Evolutionary conservation across 1,140 invertebrate species (phyloP), one percentile per base, ranked within the genome.

Genomic region (Spodoptera frugiperda): DNA sequence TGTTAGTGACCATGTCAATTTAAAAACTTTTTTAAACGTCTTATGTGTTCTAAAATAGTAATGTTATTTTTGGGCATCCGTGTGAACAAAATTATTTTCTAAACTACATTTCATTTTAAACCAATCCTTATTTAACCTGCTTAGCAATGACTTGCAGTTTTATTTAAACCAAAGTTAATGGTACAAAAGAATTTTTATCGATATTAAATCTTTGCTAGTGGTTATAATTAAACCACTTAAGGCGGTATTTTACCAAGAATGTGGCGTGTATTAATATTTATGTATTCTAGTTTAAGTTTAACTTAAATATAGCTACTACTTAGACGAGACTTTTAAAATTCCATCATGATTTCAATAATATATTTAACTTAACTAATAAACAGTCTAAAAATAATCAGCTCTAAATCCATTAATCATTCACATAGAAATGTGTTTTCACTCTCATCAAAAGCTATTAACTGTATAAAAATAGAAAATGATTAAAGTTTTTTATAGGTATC

Each of bases 221-320:
- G 14, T 9, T 15, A 39, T 25, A 55, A 55, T 55, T 25, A 55
- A 61, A 61, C n/a, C 59, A 61, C 59, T 61, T 61, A 15, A 61
- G n/a, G n/a, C 1, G 55, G 25, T 14, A 57, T 59, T 39, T 63
- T 39, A 44, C 39, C 19, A 19, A 15, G 59, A 63, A 17, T 19
- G 59, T 63, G 33, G n/a, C 39, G 19, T 44, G 9, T 63, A 44
- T 63, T 17, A 63, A 63, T 63, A 63, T 63, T 63, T 63, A 63
- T 63, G 15, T 63, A 11, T 44, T 17, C 15, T 14, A 19, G 33
- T 63, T 61, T 44, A 33, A 2, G 0, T 33, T n/a, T 6, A 0
- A 19, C 53, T 1, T 55, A 55, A 55, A 55, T 21, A 17, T 21
- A n/a, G 9, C 15, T 10, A 54, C 51, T 11, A 54, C 10, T 19